Conservation (phyloP, 2,888 invertebrate genomes). For the Nomada goodeniana region DNA sequence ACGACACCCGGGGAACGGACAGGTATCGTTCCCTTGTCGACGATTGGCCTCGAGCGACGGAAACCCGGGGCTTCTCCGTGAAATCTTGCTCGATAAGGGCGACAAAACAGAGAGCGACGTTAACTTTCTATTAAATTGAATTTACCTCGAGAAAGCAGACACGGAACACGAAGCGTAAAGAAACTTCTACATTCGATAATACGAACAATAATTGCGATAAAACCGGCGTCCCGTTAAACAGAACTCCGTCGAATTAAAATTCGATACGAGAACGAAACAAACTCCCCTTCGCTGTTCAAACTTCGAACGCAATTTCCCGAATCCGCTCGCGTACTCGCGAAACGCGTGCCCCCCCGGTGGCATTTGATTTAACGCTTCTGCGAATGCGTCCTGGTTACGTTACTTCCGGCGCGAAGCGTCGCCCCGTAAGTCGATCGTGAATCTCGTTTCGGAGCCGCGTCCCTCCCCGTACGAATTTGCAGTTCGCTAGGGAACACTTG, state of each 20-base stretch:
- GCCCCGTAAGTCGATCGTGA: slow-evolving; percentile 35
- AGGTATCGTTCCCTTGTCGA: slow-evolving; percentile 35
- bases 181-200: no score
- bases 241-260: background rate
- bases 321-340: background rate
- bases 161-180: no score
- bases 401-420: background rate
- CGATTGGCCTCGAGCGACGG: slow-evolving; percentile 40
- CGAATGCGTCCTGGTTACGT: slow-evolving; percentile 24
- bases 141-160: no score
- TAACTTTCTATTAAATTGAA: no score
- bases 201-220: no score
- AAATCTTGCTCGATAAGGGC: no score
- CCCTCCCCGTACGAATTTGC: slow-evolving; percentile 22
- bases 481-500: slow-evolving; percentile 16
- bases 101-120: no score
- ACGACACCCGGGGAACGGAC: slow-evolving; percentile 21
- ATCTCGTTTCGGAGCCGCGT: slow-evolving; percentile 21
- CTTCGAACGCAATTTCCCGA: background rate
- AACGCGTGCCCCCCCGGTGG: background rate
- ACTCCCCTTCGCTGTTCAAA: background rate
- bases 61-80: no score
- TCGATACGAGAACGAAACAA: background rate
- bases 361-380: slow-evolving; percentile 24
- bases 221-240: no score